phyloP scores from a whole-genome alignment of 2,888 invertebrate genomes.

The Mythimna loreyi region DNA sequence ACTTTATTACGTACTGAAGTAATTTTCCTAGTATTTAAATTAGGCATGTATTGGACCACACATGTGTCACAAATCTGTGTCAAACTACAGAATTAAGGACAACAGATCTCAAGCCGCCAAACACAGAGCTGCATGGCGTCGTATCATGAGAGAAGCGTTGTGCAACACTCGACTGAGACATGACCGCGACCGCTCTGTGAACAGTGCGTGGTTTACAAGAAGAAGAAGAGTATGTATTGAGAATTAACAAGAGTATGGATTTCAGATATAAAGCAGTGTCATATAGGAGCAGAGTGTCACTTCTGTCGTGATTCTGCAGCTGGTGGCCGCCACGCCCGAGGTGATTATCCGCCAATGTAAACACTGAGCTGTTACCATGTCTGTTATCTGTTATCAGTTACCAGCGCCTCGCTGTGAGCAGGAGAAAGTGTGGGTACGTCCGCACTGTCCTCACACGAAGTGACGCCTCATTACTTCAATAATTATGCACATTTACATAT shows the following conservation, averaged over 20 bases:
- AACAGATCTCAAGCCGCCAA: too few species aligned
- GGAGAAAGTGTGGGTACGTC: conserved; percentile 29
- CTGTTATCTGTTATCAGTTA: conserved; percentile 31
- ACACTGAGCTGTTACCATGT: conserved; percentile 43
- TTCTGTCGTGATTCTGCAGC: conserved; percentile 12
- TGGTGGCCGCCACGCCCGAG: neutral
- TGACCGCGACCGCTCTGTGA: too few species aligned
- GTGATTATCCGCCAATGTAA: conserved; percentile 40
- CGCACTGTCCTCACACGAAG: conserved; percentile 12
- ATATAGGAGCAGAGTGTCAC: neutral
- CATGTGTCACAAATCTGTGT: too few species aligned
- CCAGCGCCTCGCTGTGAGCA: conserved; percentile 25
- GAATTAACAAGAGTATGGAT: neutral
- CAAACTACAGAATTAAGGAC: too few species aligned
- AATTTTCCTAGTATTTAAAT: too few species aligned
- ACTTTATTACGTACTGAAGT: too few species aligned
- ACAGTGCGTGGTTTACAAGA: too few species aligned
- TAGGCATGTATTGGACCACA: too few species aligned
- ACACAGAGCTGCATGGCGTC: too few species aligned
- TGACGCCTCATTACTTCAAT: neutral
- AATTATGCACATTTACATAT: conserved; percentile 2
- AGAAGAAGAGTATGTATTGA: too few species aligned
- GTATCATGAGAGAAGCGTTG: too few species aligned
- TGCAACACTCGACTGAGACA: too few species aligned
- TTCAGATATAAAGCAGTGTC: neutral